Evolutionary conservation across 2,797 vertebrate species (phyloP).

Genomic region (Onychomys arenicola): DNA sequence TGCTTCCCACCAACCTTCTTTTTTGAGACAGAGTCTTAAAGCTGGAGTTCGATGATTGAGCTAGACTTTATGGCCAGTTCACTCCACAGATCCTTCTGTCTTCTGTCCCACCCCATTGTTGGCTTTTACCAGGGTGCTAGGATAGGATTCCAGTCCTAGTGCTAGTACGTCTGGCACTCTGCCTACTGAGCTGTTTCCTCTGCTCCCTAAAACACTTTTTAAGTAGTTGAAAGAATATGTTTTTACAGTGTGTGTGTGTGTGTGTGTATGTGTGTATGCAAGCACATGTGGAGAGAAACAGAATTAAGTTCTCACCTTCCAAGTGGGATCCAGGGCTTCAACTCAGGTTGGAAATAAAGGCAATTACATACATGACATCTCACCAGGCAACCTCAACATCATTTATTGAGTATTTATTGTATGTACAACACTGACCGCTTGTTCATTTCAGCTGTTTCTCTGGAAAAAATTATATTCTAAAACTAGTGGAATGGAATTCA

Average conservation of each 20-base stretch:
- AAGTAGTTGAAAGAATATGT: not conserved
- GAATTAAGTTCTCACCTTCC: not conserved
- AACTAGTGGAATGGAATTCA: slow-evolving; percentile 1
- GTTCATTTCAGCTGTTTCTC: slow-evolving; percentile 43
- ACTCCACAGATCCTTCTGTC: not conserved
- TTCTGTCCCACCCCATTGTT: not conserved
- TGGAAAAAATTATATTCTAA: not conserved
- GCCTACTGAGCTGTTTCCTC: not conserved
- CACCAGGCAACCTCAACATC: not conserved
- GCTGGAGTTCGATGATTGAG: not conserved
- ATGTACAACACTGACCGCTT: not conserved
- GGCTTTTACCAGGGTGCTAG: not conserved
- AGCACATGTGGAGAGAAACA: not conserved
- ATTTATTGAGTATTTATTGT: not conserved
- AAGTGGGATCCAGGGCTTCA: too few species aligned
- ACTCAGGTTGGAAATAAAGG: not conserved
- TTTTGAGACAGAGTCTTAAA: not conserved
- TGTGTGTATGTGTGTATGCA: not conserved
- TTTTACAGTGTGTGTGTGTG: not conserved
- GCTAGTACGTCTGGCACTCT: not conserved
- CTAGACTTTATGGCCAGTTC: not conserved
- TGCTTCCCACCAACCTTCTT: not conserved
- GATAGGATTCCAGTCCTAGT: not conserved
- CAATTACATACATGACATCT: not conserved
- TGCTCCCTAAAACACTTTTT: not conserved